Conservation (phyloP, 2,113 vertebrate genomes). For the Verasper variegatus region DNA sequence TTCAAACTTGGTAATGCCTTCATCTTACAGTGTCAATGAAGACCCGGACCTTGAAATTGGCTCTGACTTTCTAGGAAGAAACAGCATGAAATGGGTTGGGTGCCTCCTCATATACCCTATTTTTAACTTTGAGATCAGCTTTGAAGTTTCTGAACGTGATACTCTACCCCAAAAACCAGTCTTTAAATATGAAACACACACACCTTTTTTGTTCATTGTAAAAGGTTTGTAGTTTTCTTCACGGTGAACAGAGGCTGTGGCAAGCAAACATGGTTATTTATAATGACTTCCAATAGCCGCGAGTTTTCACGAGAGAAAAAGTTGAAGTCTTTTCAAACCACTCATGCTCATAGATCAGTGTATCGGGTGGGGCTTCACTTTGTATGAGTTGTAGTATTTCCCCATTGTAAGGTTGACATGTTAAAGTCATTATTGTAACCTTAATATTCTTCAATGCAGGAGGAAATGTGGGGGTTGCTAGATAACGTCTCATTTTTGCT, state of each 20-base stretch:
- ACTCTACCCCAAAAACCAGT: background rate
- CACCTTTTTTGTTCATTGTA: background rate
- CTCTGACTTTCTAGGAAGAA: constrained; percentile 50
- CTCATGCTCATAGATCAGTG: background rate
- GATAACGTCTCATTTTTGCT: no score
- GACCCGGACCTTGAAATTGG: constrained; percentile 41
- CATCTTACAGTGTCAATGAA: constrained; percentile 43
- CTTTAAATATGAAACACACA: background rate
- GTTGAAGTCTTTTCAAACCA: background rate
- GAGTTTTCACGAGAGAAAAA: background rate
- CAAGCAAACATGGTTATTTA: background rate
- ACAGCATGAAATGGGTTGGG: constrained; percentile 16
- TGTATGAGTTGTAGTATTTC: background rate
- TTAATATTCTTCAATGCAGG: background rate
- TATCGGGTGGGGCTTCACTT: background rate
- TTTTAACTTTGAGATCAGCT: constrained; percentile 34
- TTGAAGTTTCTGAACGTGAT: constrained; percentile 9
- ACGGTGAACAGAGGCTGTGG: background rate
- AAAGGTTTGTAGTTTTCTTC: background rate
- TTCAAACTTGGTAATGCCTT: constrained; percentile 34
- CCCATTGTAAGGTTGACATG: background rate
- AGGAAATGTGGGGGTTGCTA: background rate
- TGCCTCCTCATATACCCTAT: constrained; percentile 5
- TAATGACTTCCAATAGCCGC: background rate
- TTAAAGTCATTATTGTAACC: background rate